phyloP scores from a whole-genome alignment of 2,888 invertebrate genomes.

The Electrophaes corylata region DNA sequence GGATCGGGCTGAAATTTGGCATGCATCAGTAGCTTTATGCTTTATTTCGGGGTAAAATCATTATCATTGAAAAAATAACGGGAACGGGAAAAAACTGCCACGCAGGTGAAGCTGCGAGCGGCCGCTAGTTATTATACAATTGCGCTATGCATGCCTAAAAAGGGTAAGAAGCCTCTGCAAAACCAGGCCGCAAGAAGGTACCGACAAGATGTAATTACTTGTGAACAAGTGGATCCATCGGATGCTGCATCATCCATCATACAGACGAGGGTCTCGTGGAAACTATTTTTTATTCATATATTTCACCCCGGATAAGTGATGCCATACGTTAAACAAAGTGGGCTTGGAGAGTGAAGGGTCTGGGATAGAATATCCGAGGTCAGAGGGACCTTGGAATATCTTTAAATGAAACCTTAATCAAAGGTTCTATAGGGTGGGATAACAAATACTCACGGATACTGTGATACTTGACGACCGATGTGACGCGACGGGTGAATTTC shows the following conservation, averaged over 20 bases:
- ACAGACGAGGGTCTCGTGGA: constrained; percentile 35
- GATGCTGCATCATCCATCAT: constrained; percentile 39
- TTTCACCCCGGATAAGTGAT: constrained; percentile 41
- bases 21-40: no score
- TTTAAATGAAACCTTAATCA: not conserved
- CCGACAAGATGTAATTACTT: constrained; percentile 27
- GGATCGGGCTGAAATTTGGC: no score
- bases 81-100: no score
- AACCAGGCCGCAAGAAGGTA: not conserved
- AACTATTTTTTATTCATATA: constrained; percentile 48
- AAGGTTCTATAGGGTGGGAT: not conserved
- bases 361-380: constrained; percentile 2
- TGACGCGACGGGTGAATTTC: no score
- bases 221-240: constrained; percentile 37
- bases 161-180: not conserved
- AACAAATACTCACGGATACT: not conserved
- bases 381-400: constrained; percentile 6
- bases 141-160: not conserved
- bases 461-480: no score
- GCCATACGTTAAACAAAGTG: constrained; percentile 42
- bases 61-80: no score
- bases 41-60: no score
- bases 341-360: constrained; percentile 17
- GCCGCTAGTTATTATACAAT: no score
- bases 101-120: no score